Evolutionary conservation across 1,140 invertebrate species (phyloP), one percentile per base, ranked within the genome.

Genomic region (Ceratina japonica): DNA sequence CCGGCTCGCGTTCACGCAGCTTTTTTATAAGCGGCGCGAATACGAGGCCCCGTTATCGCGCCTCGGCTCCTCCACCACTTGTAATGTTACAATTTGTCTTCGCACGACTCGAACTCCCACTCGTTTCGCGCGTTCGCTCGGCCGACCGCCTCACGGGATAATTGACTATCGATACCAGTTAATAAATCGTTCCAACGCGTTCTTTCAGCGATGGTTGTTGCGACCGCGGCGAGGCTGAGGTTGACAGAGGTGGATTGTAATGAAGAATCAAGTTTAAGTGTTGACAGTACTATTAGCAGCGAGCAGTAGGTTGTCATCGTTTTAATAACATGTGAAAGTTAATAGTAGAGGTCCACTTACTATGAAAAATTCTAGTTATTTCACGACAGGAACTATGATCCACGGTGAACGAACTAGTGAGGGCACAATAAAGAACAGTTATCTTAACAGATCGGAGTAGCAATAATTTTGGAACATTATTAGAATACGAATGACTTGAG

Each of bases 101-200:
- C 70, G 54, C 49, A 37, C 64, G 51, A 69, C 66, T 54, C 61
- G 70, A 65, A 65, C 77, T 65, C 71, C 63, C 70, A 79, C 77
- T 74, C 56, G 62, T 51, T 24, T 18, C 54, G 20, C 31, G 37
- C 22, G 18, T 49, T 18, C 49, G 58, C 64, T 62, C 75, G 65
- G 44, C 51, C 59, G 37, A 51, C 68, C 56, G 37, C 56, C 56
- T 52, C 75, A 13, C 69, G 49, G 51, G 59, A 78, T 78, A 78
- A 78, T 78, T 64, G 75, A 78, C 68, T 78, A 78, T 78, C 75
- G 68, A 72, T 69, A 69, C 68, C 68, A 64, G 75, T 78, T 78
- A 78, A 78, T 78, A 78, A 78, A 78, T 78, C 75, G 66, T 31
- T 44, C 49, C 66, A 63, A 71, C 66, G 59, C 66, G 75, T 72